Percentiles rank a stretch among this genome's conserved stretches.
These are phyloP conservation scores for Zingel zingel DNA, from an alignment of 2,113 vertebrate genomes.

Conservation along the genomic window DNA sequence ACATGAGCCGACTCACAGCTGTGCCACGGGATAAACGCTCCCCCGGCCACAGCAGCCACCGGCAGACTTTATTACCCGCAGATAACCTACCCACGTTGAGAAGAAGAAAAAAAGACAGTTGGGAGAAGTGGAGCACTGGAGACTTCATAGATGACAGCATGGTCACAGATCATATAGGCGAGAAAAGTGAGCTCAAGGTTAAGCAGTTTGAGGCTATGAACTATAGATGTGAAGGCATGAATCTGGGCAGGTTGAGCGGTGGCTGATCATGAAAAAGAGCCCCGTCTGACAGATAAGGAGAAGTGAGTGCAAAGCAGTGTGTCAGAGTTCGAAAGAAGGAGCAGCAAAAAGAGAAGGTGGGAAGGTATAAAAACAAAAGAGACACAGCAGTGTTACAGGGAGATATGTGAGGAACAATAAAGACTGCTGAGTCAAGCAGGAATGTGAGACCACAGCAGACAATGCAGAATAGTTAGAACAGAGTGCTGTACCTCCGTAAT, in stretches of 20 bases:
- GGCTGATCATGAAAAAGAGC: constrained; percentile 50
- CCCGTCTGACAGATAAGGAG: constrained; percentile 54
- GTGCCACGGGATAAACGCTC: constrained; percentile 77
- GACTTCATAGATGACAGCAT: constrained; percentile 76
- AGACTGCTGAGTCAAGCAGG: constrained; percentile 62
- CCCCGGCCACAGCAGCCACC: constrained; percentile 54
- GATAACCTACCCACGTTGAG: constrained; percentile 70
- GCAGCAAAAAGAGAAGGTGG: constrained; percentile 19
- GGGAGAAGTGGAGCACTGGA: constrained; percentile 54
- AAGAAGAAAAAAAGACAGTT: constrained; percentile 46
- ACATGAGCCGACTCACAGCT: constrained; percentile 72
- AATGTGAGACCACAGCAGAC: constrained; percentile 40
- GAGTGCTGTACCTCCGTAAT: constrained; percentile 86
- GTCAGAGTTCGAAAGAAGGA: constrained; percentile 26
- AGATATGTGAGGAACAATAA: constrained; percentile 63
- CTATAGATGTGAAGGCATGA: constrained; percentile 55
- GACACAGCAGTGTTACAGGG: constrained; percentile 36
- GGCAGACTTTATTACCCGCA: constrained; percentile 77
- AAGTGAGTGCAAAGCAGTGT: constrained; percentile 42
- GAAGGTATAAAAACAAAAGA: constrained; percentile 53
- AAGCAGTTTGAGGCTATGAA: constrained; percentile 64
- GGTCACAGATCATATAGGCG: constrained; percentile 72
- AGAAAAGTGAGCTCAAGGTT: constrained; percentile 71
- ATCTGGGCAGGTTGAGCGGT: constrained; percentile 25
- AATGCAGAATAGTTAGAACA: constrained; percentile 49